phyloP scores from a whole-genome alignment of 2,797 vertebrate genomes.

The Lepilemur septentrionalis region DNA sequence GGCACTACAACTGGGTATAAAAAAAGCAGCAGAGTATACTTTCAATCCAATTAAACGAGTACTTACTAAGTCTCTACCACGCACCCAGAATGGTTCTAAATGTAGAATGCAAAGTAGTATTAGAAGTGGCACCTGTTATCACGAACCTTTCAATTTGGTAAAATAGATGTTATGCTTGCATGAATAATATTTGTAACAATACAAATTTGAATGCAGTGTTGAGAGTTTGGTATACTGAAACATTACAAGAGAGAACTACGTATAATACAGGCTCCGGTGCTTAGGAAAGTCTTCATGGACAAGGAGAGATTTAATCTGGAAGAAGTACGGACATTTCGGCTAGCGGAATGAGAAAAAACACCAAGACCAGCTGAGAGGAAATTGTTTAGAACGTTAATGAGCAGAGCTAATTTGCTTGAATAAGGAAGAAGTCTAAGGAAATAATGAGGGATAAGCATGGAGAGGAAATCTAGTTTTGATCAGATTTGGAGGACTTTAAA shows the following conservation, averaged over 20 bases:
- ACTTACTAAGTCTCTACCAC: not conserved
- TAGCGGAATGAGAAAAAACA: not conserved
- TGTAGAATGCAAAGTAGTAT: not conserved
- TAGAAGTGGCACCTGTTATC: not conserved
- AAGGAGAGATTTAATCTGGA: not conserved
- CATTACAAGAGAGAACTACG: not conserved
- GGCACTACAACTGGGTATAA: not conserved
- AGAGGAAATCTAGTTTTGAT: conserved; percentile 12
- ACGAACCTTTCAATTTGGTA: not conserved
- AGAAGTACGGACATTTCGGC: not conserved
- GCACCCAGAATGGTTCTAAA: not conserved
- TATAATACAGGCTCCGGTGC: not conserved
- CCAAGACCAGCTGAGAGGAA: not conserved
- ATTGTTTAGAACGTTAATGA: not conserved
- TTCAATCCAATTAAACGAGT: not conserved
- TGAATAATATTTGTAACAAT: not conserved
- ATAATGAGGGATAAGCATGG: not conserved
- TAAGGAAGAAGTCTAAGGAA: not conserved
- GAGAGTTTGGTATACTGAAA: not conserved
- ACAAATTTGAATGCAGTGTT: not conserved
- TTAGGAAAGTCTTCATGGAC: not conserved
- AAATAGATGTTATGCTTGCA: not conserved
- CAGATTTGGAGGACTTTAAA: not conserved
- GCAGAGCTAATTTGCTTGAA: not conserved
- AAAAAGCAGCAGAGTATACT: not conserved